Conservation (phyloP, 2,888 invertebrate genomes). For the Lissocephala sabroskyi region DNA sequence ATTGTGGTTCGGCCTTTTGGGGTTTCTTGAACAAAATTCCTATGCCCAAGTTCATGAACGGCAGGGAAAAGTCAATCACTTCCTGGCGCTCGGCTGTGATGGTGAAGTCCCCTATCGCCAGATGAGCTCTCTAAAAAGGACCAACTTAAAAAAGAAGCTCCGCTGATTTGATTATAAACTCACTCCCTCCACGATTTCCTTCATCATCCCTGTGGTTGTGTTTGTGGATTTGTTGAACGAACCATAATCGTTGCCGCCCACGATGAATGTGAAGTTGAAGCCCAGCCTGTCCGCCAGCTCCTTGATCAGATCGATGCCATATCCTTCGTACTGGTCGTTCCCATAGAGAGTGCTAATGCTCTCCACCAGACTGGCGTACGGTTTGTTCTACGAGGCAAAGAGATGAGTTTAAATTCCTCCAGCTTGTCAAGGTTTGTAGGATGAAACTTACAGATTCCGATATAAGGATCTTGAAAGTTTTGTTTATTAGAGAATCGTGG, state of each 20-base stretch:
- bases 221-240: slow-evolving; percentile 76
- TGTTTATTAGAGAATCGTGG: slow-evolving; percentile 79
- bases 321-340: slow-evolving; percentile 89
- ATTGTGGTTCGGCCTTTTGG: slow-evolving; percentile 84
- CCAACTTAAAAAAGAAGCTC: too few relatives aligned
- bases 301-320: slow-evolving; percentile 88
- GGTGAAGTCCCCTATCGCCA: slow-evolving; percentile 93
- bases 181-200: slow-evolving; percentile 82
- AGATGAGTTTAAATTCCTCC: too few relatives aligned
- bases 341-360: slow-evolving; percentile 79
- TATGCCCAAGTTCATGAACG: slow-evolving; percentile 95
- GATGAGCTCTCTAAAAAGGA: slow-evolving; percentile 78
- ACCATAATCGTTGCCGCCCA: slow-evolving; percentile 86
- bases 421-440: neutral
- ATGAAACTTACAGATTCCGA: slow-evolving; percentile 75
- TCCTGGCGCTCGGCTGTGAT: slow-evolving; percentile 90
- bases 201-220: slow-evolving; percentile 90
- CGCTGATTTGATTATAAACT: slow-evolving; percentile 20
- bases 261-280: slow-evolving; percentile 86
- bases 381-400: slow-evolving; percentile 79
- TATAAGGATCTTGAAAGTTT: slow-evolving; percentile 80
- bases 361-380: slow-evolving; percentile 89
- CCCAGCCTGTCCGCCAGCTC: slow-evolving; percentile 84
- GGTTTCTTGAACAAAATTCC: slow-evolving; percentile 92
- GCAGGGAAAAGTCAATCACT: slow-evolving; percentile 94